Evolutionary conservation across 2,113 vertebrate genomes (phyloP), one percentile per base, ranked within the genome.

Genomic region (Erpornis zantholeuca): DNA sequence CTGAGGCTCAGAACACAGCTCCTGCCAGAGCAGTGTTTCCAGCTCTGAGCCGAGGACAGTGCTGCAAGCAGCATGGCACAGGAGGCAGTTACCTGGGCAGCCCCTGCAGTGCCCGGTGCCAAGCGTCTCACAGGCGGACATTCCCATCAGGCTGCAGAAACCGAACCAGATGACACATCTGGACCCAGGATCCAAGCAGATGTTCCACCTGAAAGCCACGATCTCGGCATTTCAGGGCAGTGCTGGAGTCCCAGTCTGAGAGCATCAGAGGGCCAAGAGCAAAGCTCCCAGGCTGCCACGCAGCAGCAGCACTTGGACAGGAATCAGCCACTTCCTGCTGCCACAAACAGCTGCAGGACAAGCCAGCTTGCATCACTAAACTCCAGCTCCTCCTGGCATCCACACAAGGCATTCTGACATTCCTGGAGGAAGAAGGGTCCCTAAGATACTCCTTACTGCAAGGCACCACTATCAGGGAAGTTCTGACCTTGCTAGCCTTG

Each of bases 81-180:
- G 47, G 21, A 38, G 13, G 13, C 6, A 2, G 29, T 6, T 11
- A 8, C 38, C 36, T 1, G 0, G 31, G 53, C 54, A 63, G 81
- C 35, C 9, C 20, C 47, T 3, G 21, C 36, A 18, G 61, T 0
- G 1, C 36, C 10, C 7, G 0, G 31, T 5, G 35, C 20, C 0
- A 5, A 44, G 36, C 0, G 1, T n/a, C 31, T 68, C 24, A 1
- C 0, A 3, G 61, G 20, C 0, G 0, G 44, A n/a, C 11, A 9
- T 17, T n/a, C 35, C 31, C 33, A 13, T 2, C 9, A 10, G 66
- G 57, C 54, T 54, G 61, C 44, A 63, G 27, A 60, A 42, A 47
- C 56, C 2, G 13, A 50, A 45, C 56, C 66, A 35, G 57, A 13
- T 0, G 14, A 40, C 21, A 9, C 78, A 23, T 72, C 50, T 0